Percentiles rank a stretch among this genome's conserved stretches.
Evolutionary conservation across 1,140 invertebrate species (phyloP).

Genomic region (Cephus cinctus): DNA sequence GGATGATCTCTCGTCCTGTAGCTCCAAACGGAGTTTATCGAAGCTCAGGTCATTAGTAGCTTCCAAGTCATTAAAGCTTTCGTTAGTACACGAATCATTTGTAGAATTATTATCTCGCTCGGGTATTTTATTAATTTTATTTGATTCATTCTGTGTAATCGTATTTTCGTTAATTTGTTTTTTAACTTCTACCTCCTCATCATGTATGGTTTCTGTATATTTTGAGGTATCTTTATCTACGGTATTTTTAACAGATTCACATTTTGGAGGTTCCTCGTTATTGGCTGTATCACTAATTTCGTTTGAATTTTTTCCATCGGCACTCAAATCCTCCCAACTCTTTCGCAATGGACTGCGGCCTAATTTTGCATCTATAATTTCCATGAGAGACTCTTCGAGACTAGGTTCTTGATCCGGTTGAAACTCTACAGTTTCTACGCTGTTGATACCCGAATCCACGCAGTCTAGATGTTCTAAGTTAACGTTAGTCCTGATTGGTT

Average conservation of each 20-base stretch:
- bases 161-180: background rate
- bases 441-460: slow-evolving; percentile 51
- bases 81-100: too few relatives aligned
- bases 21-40: slow-evolving; percentile 39
- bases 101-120: too few relatives aligned
- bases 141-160: background rate
- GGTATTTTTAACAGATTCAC: too few relatives aligned
- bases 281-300: too few relatives aligned
- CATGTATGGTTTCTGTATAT: slow-evolving; percentile 1
- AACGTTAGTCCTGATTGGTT: slow-evolving; percentile 1
- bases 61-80: too few relatives aligned
- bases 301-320: slow-evolving; percentile 5
- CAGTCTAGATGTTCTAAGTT: slow-evolving; percentile 39
- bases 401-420: slow-evolving; percentile 42
- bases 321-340: slow-evolving; percentile 35
- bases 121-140: slow-evolving; percentile 1
- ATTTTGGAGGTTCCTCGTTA: too few relatives aligned
- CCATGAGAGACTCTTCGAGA: slow-evolving; percentile 48
- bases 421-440: slow-evolving; percentile 51
- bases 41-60: slow-evolving; percentile 31
- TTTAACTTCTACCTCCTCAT: background rate
- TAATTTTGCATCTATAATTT: slow-evolving; percentile 51
- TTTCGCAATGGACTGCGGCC: slow-evolving; percentile 35
- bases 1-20: slow-evolving; percentile 27
- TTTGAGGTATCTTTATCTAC: too few relatives aligned